Conservation (phyloP, 2,888 invertebrate genomes). For the Parnassius glacialis region DNA sequence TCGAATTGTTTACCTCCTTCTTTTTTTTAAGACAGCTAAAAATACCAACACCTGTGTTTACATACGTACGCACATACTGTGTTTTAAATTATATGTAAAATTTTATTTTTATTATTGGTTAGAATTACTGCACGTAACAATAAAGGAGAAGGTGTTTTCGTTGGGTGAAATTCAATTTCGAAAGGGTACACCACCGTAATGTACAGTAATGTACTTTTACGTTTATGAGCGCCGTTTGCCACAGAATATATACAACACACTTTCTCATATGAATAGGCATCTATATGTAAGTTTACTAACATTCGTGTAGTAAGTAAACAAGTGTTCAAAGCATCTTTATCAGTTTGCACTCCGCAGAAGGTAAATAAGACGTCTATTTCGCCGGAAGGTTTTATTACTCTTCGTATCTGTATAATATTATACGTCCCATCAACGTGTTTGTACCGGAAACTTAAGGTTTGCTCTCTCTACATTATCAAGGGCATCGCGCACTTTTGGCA, state of each 20-base stretch:
- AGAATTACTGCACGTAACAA: constrained; percentile 20
- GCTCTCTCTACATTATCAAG: constrained; percentile 33
- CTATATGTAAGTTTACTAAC: constrained; percentile 9
- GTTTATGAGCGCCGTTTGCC: constrained; percentile 21
- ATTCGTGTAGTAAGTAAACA: constrained; percentile 5
- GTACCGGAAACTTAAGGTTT: constrained; percentile 33
- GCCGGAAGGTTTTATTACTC: constrained; percentile 23
- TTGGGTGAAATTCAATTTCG: constrained; percentile 23
- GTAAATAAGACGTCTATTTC: constrained; percentile 22
- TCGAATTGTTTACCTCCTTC: too few species aligned
- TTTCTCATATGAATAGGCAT: constrained; percentile 15
- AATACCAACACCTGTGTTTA: too few species aligned
- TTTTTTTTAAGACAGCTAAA: too few species aligned
- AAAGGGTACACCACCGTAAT: constrained; percentile 24
- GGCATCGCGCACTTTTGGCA: constrained; percentile 28
- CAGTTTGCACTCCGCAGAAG: constrained; percentile 5
- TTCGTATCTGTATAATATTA: constrained; percentile 20
- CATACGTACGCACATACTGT: too few species aligned
- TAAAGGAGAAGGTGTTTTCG: constrained; percentile 22
- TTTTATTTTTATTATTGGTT: constrained; percentile 19
- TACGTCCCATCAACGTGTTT: constrained; percentile 30
- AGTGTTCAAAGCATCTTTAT: constrained; percentile 7
- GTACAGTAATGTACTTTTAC: constrained; percentile 26
- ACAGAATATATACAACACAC: constrained; percentile 24
- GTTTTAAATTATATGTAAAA: not conserved